Base-by-base conservation (phyloP, 1,140 invertebrate genomes). In the Drosophila suzukii region DNA sequence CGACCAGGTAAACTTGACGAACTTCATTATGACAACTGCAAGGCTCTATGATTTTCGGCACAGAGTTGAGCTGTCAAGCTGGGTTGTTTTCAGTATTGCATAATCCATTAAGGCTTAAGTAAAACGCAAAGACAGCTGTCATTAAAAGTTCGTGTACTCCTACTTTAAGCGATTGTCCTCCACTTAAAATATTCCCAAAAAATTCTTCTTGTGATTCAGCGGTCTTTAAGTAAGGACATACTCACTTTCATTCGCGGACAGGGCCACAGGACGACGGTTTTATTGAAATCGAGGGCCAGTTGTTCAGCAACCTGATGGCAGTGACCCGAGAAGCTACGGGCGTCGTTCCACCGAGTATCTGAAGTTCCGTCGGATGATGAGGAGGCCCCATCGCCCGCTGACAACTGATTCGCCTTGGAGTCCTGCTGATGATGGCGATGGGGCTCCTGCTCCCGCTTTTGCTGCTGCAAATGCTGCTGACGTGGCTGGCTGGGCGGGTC, bases 161-260 rank as follows among this genome's bases (percentile, higher is more conserved):
- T 6, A 13, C 20, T 13, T 47, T 11, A n/a, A n/a, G 36, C 53
- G 49, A 34, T 13, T 51, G 34, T 39, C 58, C 27, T 36, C 12
- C 13, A 11, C 15, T 62, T 32, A n/a, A 11, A 41, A 30, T 4
- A 53, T 41, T 44, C 57, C 24, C 59, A 41, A 59, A 41, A 36
- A 41, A 24, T 32, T 59, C n/a, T 12, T 36, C 24, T 32, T 67
- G 32, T 59, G 47, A 15, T 11, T 41, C 49, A 43, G 20, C 13
- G 34, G 32, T 38, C 43, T 57, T 47, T 32, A 15, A 39, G 34
- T 39, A 57, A 55, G 68, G 58, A 72, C 54, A 47, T 80, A 86
- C 91, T 91, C 66, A 92, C 91, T 80, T 90, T 92, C 91, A 92
- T 92, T 34, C 70, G 78, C 20, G 84, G 88, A 74, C 91, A 92